Base-by-base conservation (phyloP, 2,797 vertebrate genomes). In the Pogoniulus pusillus region DNA sequence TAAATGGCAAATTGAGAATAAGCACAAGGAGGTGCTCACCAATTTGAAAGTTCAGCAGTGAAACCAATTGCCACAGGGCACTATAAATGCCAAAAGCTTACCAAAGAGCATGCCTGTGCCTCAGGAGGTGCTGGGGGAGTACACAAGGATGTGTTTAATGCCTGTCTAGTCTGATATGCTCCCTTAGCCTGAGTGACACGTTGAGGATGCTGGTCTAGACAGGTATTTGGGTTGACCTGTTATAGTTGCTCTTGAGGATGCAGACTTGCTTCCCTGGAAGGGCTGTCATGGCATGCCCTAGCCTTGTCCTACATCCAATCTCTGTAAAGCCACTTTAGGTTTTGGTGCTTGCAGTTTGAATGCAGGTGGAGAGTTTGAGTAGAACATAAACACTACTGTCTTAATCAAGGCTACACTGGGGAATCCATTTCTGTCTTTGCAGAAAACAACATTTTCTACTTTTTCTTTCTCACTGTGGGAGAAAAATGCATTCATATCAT, bases 401-500 rank as follows among this genome's bases (percentile, higher is more conserved):
- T 95, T 96, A 95, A 95, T 93, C 81, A 93, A 95, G 89, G 53
- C 71, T 82, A 91, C 83, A 54, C 59, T 94, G 35, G 73, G 62
- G 72, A 95, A 89, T 92, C 76, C 87, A 39, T 84, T 91, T 95
- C 73, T 89, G 74, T 80, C 76, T 94, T 91, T 94, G 84, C 64
- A 94, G 77, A 87, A 62, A 95, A 53, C 82, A 90, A 47, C 43
- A 49, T 53, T 92, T 59, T 89, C 64, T 85, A 65, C 53, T 26
- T 92, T 85, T 90, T 96, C 94, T 95, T 93, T 74, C 72, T 78
- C 60, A 32, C 2, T 80, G 19, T 89, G 41, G 5, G 47, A 57
- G 39, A 65, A 91, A 96, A 97, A 96, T 78, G 23, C 88, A 95
- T 97, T 94, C 91, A 96, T 96, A 91, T 96, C 91, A 96, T 85